Evolutionary conservation across 2,113 vertebrate genomes (phyloP).

Genomic region (Bos taurus): DNA sequence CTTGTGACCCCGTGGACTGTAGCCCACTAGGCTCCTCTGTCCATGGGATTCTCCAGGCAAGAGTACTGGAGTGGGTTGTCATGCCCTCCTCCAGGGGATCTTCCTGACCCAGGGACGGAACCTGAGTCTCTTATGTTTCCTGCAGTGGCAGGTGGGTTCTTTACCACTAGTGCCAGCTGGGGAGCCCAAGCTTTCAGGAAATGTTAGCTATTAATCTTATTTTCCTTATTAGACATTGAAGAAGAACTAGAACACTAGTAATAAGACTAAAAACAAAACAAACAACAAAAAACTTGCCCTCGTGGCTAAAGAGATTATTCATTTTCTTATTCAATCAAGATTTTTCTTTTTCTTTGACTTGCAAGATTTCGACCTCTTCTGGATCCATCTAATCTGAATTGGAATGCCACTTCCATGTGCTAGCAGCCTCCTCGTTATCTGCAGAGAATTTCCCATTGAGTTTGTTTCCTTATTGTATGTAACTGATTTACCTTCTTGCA

Average conservation of each 20-base stretch:
- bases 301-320: neutral
- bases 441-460: neutral
- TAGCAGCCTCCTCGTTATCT: neutral
- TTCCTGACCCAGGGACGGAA: neutral
- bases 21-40: neutral
- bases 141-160: neutral
- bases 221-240: neutral
- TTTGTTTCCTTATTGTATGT: neutral
- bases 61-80: neutral
- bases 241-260: neutral
- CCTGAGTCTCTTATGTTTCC: neutral
- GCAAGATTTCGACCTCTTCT: neutral
- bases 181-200: neutral
- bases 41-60: neutral
- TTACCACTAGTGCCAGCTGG: fast-evolving
- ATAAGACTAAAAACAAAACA: neutral
- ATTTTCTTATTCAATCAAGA: neutral
- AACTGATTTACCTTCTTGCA: neutral
- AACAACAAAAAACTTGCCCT: neutral
- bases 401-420: neutral
- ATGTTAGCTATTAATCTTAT: neutral
- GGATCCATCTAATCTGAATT: neutral
- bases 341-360: neutral
- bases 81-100: neutral
- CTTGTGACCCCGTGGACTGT: neutral